phyloP scores from a whole-genome alignment of 2,888 invertebrate species.

The Anthophora plumipes region DNA sequence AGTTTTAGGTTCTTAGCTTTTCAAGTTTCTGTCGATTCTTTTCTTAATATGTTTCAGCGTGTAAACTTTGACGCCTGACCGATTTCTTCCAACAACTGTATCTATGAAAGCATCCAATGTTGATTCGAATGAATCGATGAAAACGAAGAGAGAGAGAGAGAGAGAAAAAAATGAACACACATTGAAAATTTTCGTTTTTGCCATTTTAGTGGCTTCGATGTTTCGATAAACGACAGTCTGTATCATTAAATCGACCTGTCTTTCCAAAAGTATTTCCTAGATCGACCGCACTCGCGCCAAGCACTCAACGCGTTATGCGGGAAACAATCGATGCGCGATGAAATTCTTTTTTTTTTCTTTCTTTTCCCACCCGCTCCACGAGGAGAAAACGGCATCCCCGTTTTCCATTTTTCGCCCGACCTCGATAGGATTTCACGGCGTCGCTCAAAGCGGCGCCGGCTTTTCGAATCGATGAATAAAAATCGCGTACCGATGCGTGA shows the following conservation, averaged over 20 bases:
- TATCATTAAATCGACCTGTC: neutral
- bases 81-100: too few species aligned
- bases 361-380: slow-evolving; percentile 13
- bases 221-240: slow-evolving; percentile 8
- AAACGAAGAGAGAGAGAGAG: too few species aligned
- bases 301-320: slow-evolving; percentile 15
- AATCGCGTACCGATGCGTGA: slow-evolving; percentile 52
- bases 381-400: slow-evolving; percentile 53
- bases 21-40: too few species aligned
- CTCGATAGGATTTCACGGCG: slow-evolving; percentile 58
- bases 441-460: slow-evolving; percentile 34
- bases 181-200: neutral
- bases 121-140: neutral
- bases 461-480: slow-evolving; percentile 51
- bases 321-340: slow-evolving; percentile 55
- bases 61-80: too few species aligned
- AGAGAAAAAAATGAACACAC: too few species aligned
- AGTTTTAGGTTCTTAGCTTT: too few species aligned
- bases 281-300: slow-evolving; percentile 25
- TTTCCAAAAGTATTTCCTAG: slow-evolving; percentile 43
- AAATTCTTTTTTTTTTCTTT: slow-evolving; percentile 28
- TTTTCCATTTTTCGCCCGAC: slow-evolving; percentile 38
- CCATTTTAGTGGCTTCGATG: neutral
- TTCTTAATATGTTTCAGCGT: too few species aligned
- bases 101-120: neutral